Conservation (phyloP, 1,140 invertebrate genomes). For the Drosophila fuyamai region DNA sequence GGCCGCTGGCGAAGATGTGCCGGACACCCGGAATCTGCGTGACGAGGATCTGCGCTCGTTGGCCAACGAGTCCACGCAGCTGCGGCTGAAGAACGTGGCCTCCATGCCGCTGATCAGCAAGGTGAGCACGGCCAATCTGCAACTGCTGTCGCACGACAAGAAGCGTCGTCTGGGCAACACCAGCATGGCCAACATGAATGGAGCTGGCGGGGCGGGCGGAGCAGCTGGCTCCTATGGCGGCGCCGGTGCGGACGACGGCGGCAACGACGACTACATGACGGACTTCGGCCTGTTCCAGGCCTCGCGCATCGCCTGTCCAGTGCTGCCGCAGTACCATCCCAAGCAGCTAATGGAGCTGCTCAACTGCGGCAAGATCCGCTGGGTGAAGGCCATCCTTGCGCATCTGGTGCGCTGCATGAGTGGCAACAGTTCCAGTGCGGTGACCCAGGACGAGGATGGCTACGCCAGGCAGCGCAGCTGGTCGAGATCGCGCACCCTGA, state of each 20-base stretch:
- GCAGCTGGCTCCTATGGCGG: constrained; percentile 11
- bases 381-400: constrained; percentile 98
- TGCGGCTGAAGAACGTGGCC: constrained; percentile 89
- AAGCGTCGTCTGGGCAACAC: constrained; percentile 84
- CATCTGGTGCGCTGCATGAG: constrained; percentile 94
- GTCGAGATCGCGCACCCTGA: constrained; percentile 94
- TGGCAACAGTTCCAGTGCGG: constrained; percentile 76
- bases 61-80: constrained; percentile 89
- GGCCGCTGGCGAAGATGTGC: constrained; percentile 62
- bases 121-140: constrained; percentile 92
- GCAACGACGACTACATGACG: constrained; percentile 90
- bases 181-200: constrained; percentile 69
- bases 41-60: constrained; percentile 92
- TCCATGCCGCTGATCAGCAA: constrained; percentile 92
- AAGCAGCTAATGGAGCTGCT: constrained; percentile 99
- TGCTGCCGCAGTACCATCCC: constrained; percentile 99
- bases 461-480: constrained; percentile 88
- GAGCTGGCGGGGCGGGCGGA: not conserved
- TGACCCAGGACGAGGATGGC: constrained; percentile 86
- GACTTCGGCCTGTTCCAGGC: constrained; percentile 98
- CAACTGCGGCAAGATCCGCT: constrained; percentile 98
- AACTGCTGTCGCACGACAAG: constrained; percentile 89
- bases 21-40: constrained; percentile 90
- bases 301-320: constrained; percentile 97
- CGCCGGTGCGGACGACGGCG: constrained; percentile 39